A percentile compares a stretch with the other conserved stretches of the same genome.
phyloP scores from a whole-genome alignment of 2,888 invertebrate genomes.

The Caenorhabditis macrosperma region DNA sequence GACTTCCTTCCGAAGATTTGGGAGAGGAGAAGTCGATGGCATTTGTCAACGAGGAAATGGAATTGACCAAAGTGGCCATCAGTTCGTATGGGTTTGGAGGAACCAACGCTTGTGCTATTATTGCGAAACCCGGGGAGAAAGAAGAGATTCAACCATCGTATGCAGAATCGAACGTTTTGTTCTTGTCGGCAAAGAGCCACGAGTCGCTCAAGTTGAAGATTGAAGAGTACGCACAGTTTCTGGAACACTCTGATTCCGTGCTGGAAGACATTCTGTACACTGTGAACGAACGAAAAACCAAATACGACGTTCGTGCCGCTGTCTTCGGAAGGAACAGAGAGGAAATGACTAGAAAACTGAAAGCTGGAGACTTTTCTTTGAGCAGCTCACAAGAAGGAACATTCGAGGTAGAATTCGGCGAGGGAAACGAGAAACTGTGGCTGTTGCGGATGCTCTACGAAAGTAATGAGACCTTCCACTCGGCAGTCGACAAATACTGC shows the following conservation, averaged over 20 bases:
- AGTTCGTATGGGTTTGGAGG: slow-evolving; percentile 71
- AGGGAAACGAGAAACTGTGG: slow-evolving; percentile 60
- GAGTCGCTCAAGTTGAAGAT: slow-evolving; percentile 55
- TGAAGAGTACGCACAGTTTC: slow-evolving; percentile 52
- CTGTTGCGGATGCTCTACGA: slow-evolving; percentile 56
- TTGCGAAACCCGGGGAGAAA: slow-evolving; percentile 32
- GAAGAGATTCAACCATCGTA: slow-evolving; percentile 1
- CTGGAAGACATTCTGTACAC: slow-evolving; percentile 64
- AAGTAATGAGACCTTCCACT: slow-evolving; percentile 48
- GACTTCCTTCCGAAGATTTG: slow-evolving; percentile 63
- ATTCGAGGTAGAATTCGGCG: slow-evolving; percentile 58
- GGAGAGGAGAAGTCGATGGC: slow-evolving; percentile 56
- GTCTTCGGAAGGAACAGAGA: slow-evolving; percentile 56
- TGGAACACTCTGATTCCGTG: slow-evolving; percentile 41
- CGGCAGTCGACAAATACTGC: slow-evolving; percentile 53
- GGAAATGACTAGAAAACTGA: slow-evolving; percentile 57
- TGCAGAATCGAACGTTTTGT: slow-evolving; percentile 55
- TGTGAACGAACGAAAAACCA: slow-evolving; percentile 57
- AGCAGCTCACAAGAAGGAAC: slow-evolving; percentile 22
- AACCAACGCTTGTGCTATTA: slow-evolving; percentile 66
- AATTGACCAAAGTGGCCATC: slow-evolving; percentile 58
- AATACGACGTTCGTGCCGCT: slow-evolving; percentile 57
- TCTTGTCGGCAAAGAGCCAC: slow-evolving; percentile 65
- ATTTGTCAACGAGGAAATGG: slow-evolving; percentile 65
- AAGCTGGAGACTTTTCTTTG: slow-evolving; percentile 16